Base-by-base conservation (phyloP, 2,113 vertebrate genomes). In the Lepus americanus region DNA sequence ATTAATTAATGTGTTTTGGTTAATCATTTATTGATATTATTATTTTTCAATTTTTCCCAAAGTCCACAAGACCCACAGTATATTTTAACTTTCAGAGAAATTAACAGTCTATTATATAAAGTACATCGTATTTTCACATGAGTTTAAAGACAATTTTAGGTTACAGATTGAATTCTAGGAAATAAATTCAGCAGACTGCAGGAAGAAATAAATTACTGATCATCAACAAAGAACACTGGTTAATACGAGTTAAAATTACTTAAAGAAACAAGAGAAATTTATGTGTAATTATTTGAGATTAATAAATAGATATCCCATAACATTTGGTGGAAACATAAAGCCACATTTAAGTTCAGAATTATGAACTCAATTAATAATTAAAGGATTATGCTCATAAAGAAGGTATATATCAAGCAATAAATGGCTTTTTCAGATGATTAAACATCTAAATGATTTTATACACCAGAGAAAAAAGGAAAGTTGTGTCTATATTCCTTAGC, bases 331-430 rank as follows among this genome's bases (percentile, higher is more conserved):
- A 93, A 94, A 95, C 77, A 95, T 63, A 95, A 94, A 96, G n/a
- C 20, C 69, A 91, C 51, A 87, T 89, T 84, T 92, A 95, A 89
- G 25, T 93, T 20, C 27, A 64, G 89, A 97, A 95, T 96, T 94
- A 95, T 89, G 33, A 96, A 90, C 89, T 94, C 72, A 89, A 96
- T 97, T 96, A 96, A 97, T 94, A 97, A 97, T 96, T 96, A 97
- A 96, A 95, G 44, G 63, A 93, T 94, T 96, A 87, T 82, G 29
- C 22, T 89, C 80, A 80, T 27, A 91, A 27, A 19, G 80, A 92
- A 96, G 59, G 83, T 94, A 90, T 84, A 93, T 89, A 91, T 90
- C 94, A 84, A 94, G 63, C 31, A 84, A 39, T 33, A 95, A 94
- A 94, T 94, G 72, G 25, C 53, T 93, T 97, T 95, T 94, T 96